phyloP scores from a whole-genome alignment of 2,797 vertebrate species.

The Falco cherrug region DNA sequence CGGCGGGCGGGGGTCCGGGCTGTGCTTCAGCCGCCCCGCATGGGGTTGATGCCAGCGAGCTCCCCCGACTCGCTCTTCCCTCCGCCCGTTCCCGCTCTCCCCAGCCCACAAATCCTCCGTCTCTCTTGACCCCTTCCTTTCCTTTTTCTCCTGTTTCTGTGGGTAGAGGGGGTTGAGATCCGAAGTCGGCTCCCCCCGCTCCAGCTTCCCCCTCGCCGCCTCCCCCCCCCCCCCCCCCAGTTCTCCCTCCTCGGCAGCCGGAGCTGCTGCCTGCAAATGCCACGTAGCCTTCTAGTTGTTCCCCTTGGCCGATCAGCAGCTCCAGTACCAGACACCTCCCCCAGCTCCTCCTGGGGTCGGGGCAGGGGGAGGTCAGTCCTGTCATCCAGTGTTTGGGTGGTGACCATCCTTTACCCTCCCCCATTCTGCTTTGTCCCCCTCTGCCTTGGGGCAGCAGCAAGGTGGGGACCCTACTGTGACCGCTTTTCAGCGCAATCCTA shows the following conservation, averaged over 20 bases:
- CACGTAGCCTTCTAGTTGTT: conserved; percentile 73
- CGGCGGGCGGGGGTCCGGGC: background rate
- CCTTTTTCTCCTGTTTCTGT: background rate
- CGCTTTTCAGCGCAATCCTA: rapidly evolving
- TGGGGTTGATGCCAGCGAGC: background rate
- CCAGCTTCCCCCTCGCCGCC: background rate
- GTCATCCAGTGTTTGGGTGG: background rate
- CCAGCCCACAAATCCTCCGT: background rate
- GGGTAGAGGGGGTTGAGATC: background rate
- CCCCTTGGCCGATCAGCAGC: conserved; percentile 64
- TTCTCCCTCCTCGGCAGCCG: conserved; percentile 20
- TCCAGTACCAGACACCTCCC: conserved; percentile 55
- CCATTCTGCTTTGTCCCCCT: background rate
- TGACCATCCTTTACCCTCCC: background rate
- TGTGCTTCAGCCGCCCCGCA: background rate
- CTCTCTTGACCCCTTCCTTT: background rate
- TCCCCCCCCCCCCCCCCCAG: background rate
- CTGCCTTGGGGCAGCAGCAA: background rate
- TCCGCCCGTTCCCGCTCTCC: background rate
- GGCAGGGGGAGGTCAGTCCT: conserved; percentile 53
- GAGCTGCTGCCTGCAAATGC: conserved; percentile 70
- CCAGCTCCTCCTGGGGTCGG: conserved; percentile 44
- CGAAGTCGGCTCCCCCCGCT: background rate
- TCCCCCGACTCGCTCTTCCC: background rate
- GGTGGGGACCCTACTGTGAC: background rate